Evolutionary conservation across 1,140 invertebrate genomes (phyloP), one percentile per base, ranked within the genome.

Genomic region (Pseudomyrmex cubaensis): DNA sequence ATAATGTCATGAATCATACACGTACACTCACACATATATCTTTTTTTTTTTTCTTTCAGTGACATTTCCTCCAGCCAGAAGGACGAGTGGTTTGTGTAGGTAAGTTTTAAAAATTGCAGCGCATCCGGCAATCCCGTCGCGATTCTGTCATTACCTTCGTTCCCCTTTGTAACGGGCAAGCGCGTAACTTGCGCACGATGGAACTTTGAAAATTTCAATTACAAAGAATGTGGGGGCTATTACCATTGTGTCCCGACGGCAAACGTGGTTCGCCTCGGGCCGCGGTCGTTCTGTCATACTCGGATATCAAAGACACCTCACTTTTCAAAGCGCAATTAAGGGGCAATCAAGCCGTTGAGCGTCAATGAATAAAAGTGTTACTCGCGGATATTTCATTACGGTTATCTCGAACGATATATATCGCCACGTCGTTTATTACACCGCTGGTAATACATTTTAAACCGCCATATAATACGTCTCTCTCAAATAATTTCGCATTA

Each of bases 71-170:
- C 95, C 91, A 95, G 94, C 93, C 95, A 95, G 92, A 96, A 96
- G 92, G 95, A 95, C 89, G 95, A 96, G 94, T 96, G 95, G 95
- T 96, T 96, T 93, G 95, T 96, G 92, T 96, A 95, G 95, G 95
- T 95, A 85, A 94, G 95, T 91, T 35, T 59, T 25, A 83, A 70
- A 72, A 72, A 72, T 48, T 50, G n/a, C 48, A 7, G 7, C 25
- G 12, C 8, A 70, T 70, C 22, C 46, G 20, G 12, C 44, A 48
- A 70, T 64, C 64, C 12, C 15, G 4, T 1, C 50, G 35, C n/a
- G 20, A 69, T 57, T 50, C 50, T 57, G 10, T 77, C 63, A 20
- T 69, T 57, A 9, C 0, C 3, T 56, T 25, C 25, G 25, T 77
- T 57, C 76, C 57, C 76, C 70, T 57, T 35, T 52, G 50, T 72